These are phyloP conservation scores for Macrotus californicus DNA, from an alignment of 2,113 vertebrate genomes.

Conservation along the genomic window DNA sequence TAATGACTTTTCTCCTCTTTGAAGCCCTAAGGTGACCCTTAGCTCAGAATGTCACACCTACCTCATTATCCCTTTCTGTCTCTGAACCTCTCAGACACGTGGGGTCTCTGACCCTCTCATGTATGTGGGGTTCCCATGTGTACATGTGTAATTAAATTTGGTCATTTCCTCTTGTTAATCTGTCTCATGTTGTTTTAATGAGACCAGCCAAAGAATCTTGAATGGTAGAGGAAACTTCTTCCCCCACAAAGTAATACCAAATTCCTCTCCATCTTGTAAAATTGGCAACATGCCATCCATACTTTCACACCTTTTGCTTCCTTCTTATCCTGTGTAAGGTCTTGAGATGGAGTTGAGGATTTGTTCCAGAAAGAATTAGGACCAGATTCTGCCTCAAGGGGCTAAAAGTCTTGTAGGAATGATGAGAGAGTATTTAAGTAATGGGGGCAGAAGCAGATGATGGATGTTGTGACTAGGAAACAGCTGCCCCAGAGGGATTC, in stretches of 20 bases:
- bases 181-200: neutral
- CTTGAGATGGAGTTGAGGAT: neutral
- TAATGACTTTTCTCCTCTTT: neutral
- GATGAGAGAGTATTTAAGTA: neutral
- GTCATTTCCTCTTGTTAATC: neutral
- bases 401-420: neutral
- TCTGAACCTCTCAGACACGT: neutral
- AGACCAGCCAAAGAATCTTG: neutral
- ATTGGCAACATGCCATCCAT: neutral
- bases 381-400: neutral
- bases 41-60: neutral
- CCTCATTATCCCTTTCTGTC: neutral
- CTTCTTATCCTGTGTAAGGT: neutral
- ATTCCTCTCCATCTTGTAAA: neutral
- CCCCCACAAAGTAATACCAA: neutral
- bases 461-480: neutral
- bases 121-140: neutral
- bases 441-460: neutral
- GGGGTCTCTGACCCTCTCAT: neutral
- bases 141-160: neutral
- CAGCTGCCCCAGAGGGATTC: neutral
- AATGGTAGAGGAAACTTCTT: neutral
- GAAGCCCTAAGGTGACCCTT: neutral
- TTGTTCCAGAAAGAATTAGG: neutral
- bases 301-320: neutral